These are phyloP conservation scores for Balanococcus diminutus DNA, from an alignment of 2,888 invertebrate species.

Conservation along the genomic window DNA sequence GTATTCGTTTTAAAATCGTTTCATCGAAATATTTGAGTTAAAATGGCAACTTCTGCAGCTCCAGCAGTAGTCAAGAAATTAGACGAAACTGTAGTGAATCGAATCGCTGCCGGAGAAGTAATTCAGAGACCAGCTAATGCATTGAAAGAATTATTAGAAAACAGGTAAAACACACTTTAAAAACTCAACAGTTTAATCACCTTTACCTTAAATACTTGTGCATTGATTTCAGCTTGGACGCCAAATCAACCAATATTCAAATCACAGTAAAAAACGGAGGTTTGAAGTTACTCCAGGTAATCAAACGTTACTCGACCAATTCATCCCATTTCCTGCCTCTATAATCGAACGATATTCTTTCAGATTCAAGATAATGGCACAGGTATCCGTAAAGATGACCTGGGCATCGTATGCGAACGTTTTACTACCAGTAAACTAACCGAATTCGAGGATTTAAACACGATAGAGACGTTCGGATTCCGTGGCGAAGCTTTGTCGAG, in stretches of 20 bases:
- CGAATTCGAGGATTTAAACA: slow-evolving; percentile 85
- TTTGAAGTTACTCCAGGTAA: slow-evolving; percentile 81
- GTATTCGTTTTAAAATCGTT: too few relatives aligned
- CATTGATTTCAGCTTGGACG: slow-evolving; percentile 88
- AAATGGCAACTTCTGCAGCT: background rate
- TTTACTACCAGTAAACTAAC: slow-evolving; percentile 95
- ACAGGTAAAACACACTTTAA: slow-evolving; percentile 69
- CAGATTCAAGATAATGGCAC: slow-evolving; percentile 91
- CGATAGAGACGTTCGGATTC: slow-evolving; percentile 93
- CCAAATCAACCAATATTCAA: slow-evolving; percentile 85
- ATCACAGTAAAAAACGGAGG: slow-evolving; percentile 93
- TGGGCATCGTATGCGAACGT: slow-evolving; percentile 92
- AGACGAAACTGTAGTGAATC: slow-evolving; percentile 88
- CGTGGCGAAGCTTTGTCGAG: slow-evolving; percentile 97
- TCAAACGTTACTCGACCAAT: background rate
- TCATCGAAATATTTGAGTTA: too few relatives aligned
- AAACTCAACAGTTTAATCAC: background rate
- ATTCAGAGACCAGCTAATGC: slow-evolving; percentile 97
- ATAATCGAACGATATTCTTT: too few relatives aligned
- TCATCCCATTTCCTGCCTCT: too few relatives aligned
- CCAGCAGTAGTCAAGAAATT: slow-evolving; percentile 72
- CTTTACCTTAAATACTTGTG: too few relatives aligned
- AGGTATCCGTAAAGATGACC: slow-evolving; percentile 86
- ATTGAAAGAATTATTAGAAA: slow-evolving; percentile 96
- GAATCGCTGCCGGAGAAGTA: slow-evolving; percentile 98